These are phyloP conservation scores for Chaetodon auriga DNA, from an alignment of 2,113 vertebrate genomes.

Conservation along the genomic window DNA sequence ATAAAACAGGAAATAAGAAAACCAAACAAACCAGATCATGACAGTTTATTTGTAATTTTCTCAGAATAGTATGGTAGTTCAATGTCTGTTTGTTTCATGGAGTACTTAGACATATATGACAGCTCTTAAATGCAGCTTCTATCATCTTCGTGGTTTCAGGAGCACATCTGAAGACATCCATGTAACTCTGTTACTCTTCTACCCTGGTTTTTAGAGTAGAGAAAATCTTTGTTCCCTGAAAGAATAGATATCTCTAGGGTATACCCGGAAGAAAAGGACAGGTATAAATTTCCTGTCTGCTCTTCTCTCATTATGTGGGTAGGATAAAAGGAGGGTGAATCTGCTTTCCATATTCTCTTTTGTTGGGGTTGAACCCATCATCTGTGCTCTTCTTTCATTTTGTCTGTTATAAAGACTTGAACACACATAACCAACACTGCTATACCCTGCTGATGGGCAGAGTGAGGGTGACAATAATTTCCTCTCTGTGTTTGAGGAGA, in stretches of 20 bases:
- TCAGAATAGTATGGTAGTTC: background rate
- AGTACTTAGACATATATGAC: background rate
- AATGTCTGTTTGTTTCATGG: background rate
- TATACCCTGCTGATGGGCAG: conserved; percentile 7
- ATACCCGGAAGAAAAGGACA: conserved; percentile 43
- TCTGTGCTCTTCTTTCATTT: conserved; percentile 48
- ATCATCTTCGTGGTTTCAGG: background rate
- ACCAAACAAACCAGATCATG: too few species aligned
- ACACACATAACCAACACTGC: conserved; percentile 10
- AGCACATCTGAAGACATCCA: background rate
- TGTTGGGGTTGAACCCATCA: conserved; percentile 21
- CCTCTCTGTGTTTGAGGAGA: conserved; percentile 5
- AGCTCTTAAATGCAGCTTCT: background rate
- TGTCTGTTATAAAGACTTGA: conserved; percentile 25
- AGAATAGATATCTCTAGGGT: conserved; percentile 42
- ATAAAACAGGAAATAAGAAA: too few species aligned
- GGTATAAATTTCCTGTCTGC: conserved; percentile 27
- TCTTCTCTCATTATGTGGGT: conserved; percentile 32
- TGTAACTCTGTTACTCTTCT: background rate
- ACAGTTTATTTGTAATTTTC: too few species aligned
- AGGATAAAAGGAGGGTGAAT: conserved; percentile 32
- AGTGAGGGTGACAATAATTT: background rate
- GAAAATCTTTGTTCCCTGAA: conserved; percentile 27
- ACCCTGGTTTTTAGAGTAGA: conserved; percentile 12
- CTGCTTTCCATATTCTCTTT: conserved; percentile 50